These are phyloP conservation scores for Rhizomys pruinosus DNA, from an alignment of 2,113 vertebrate genomes.

Conservation along the genomic window DNA sequence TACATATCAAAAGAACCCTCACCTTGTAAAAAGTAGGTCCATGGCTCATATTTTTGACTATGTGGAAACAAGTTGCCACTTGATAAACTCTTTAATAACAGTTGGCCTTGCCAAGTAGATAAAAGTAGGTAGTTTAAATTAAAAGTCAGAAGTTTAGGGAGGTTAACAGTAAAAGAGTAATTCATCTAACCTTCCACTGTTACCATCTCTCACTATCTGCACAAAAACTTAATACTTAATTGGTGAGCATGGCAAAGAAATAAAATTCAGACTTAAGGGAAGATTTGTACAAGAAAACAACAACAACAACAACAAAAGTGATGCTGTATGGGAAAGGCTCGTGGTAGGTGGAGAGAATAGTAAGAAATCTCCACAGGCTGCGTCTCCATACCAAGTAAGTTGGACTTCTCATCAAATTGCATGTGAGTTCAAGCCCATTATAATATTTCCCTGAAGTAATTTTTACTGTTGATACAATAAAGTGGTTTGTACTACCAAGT, in stretches of 20 bases:
- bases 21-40: background rate
- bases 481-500: background rate
- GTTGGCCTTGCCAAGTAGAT: background rate
- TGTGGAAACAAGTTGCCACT: background rate
- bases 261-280: background rate
- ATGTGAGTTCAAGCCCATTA: background rate
- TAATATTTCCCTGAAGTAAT: constrained; percentile 1
- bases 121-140: background rate
- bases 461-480: background rate
- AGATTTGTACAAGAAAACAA: background rate
- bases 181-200: background rate
- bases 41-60: background rate
- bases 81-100: constrained; percentile 46
- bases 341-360: background rate
- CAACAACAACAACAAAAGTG: constrained; percentile 9
- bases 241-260: background rate
- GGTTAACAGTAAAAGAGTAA: background rate
- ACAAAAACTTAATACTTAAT: background rate
- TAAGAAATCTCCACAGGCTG: background rate
- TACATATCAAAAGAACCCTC: constrained; percentile 24
- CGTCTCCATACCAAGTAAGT: background rate
- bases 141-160: constrained; percentile 27
- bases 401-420: background rate
- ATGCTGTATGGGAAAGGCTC: background rate
- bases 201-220: background rate